A percentile compares a stretch with the other conserved stretches of the same genome.
Conservation (phyloP, 2,888 invertebrate species). For the Apodemia mormo region DNA sequence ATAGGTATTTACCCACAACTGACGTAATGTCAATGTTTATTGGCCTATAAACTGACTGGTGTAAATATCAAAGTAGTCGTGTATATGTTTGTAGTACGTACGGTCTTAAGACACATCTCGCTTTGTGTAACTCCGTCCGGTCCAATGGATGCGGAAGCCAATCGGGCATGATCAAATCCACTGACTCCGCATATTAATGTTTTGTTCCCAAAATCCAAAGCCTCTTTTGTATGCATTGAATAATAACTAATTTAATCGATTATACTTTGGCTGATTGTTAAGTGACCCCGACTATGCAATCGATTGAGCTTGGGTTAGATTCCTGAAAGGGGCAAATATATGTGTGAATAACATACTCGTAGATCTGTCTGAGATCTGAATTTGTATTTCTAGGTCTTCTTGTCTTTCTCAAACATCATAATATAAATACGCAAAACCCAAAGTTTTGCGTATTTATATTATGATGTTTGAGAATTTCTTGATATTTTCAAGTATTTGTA, state of each 20-base stretch:
- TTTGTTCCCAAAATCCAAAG: not conserved
- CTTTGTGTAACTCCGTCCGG: constrained; percentile 25
- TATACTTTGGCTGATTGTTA: too few species aligned
- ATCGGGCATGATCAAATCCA: constrained; percentile 23
- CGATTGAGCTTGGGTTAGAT: not conserved
- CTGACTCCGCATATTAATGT: not conserved
- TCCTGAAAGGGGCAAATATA: not conserved
- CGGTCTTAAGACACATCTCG: constrained; percentile 24
- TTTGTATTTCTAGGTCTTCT: too few species aligned
- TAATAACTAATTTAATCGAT: not conserved
- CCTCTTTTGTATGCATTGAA: not conserved
- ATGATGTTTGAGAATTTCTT: too few species aligned
- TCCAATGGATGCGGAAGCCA: constrained; percentile 24
- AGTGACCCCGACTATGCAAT: not conserved
- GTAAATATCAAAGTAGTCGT: constrained; percentile 17
- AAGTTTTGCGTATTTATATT: too few species aligned
- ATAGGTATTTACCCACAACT: too few species aligned
- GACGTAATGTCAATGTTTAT: constrained; percentile 22
- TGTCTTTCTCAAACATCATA: too few species aligned
- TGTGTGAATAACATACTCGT: too few species aligned
- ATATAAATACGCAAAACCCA: too few species aligned
- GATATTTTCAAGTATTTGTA: too few species aligned
- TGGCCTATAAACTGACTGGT: constrained; percentile 33
- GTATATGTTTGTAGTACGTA: not conserved
- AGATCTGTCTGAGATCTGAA: too few species aligned